Percentiles rank a stretch among this genome's conserved stretches.
Evolutionary conservation across 2,888 invertebrate genomes (phyloP).

Genomic region (Leptodirus hochenwartii): DNA sequence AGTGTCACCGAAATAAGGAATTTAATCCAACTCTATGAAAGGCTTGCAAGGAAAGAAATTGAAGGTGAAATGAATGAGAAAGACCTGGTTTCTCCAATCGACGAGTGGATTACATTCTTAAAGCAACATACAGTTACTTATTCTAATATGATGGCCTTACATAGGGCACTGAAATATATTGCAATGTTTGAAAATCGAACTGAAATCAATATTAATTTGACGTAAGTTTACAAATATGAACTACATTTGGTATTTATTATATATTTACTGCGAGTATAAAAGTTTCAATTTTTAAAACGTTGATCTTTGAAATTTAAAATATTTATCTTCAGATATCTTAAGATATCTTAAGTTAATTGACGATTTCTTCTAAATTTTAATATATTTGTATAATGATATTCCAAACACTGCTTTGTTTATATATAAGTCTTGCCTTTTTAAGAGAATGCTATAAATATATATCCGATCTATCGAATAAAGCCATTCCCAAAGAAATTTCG

Average conservation of each 20-base stretch:
- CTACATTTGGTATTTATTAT: neutral
- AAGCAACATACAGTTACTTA: conserved; percentile 13
- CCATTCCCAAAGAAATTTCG: too few species aligned
- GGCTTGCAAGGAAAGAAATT: conserved; percentile 13
- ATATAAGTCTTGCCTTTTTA: too few species aligned
- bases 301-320: too few species aligned
- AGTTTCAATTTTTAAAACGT: too few species aligned
- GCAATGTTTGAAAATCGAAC: conserved; percentile 19
- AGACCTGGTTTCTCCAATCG: conserved; percentile 15
- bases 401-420: too few species aligned
- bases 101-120: conserved; percentile 20
- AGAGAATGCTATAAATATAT: too few species aligned
- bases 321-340: too few species aligned
- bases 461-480: too few species aligned
- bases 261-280: too few species aligned
- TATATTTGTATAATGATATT: too few species aligned
- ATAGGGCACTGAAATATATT: conserved; percentile 23
- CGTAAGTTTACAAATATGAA: conserved; percentile 12
- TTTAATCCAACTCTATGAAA: conserved; percentile 18
- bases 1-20: conserved; percentile 17
- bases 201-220: conserved; percentile 15
- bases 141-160: conserved; percentile 14
- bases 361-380: too few species aligned
- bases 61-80: conserved; percentile 3
- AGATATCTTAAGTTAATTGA: too few species aligned